Conservation (phyloP, 2,797 vertebrate genomes). For the Gila robusta region DNA sequence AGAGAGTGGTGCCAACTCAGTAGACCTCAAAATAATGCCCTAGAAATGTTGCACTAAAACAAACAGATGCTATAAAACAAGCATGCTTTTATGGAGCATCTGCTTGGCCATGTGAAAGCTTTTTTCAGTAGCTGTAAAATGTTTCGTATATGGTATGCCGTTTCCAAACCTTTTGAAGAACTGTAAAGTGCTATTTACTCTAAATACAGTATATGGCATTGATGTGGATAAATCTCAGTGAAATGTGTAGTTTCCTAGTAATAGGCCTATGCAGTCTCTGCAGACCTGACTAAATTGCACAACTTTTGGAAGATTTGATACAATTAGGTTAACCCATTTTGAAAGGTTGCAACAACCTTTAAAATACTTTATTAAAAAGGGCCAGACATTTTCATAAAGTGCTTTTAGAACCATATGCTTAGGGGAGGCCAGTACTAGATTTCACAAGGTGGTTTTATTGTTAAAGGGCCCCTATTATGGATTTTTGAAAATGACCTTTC, state of each 20-base stretch:
- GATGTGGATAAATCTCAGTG: neutral
- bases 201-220: neutral
- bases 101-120: conserved; percentile 36
- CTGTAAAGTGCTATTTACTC: conserved; percentile 1
- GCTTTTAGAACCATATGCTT: neutral
- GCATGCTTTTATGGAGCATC: conserved; percentile 47
- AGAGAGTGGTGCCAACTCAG: conserved; percentile 23
- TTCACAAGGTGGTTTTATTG: neutral
- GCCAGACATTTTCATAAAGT: neutral
- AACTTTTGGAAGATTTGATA: neutral
- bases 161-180: conserved; percentile 20
- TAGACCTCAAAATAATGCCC: conserved; percentile 44
- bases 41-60: conserved; percentile 44
- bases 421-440: neutral
- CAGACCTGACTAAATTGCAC: neutral
- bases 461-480: too few species aligned
- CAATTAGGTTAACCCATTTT: neutral
- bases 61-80: conserved; percentile 57
- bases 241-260: neutral
- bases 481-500: too few species aligned
- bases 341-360: neutral
- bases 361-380: too few species aligned
- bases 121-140: conserved; percentile 36
- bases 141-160: conserved; percentile 14
- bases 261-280: neutral